Conservation (phyloP, 2,113 vertebrate genomes). For the Typhlomys cinereus region DNA sequence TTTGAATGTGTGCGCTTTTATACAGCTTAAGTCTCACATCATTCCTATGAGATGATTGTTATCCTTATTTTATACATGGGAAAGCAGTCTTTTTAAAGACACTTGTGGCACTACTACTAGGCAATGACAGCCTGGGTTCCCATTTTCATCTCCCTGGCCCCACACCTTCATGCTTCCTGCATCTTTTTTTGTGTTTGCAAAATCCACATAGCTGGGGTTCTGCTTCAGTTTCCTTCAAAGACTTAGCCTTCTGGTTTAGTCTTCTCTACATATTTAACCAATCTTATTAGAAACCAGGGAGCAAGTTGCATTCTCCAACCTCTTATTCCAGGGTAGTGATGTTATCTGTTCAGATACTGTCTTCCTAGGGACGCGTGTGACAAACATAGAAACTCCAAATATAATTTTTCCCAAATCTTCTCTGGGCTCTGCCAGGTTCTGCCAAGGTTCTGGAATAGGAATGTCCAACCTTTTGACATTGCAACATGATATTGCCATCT, state of each 20-base stretch:
- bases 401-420: not conserved
- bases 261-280: too few species aligned
- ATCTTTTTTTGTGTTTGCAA: slow-evolving; percentile 1
- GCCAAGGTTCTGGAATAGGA: not conserved
- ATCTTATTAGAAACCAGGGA: not conserved
- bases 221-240: not conserved
- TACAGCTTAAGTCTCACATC: not conserved
- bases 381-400: not conserved
- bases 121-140: not conserved
- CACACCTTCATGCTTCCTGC: not conserved
- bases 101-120: not conserved
- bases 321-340: not conserved
- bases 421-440: not conserved
- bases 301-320: not conserved
- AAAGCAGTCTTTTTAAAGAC: not conserved
- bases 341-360: not conserved
- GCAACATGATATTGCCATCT: not conserved
- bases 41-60: not conserved
- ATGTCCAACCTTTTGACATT: not conserved
- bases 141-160: not conserved
- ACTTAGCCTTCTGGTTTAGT: not conserved
- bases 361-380: not conserved
- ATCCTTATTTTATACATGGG: not conserved
- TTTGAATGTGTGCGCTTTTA: slow-evolving; percentile 10
- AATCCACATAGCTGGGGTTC: not conserved